A percentile compares a stretch with the other conserved stretches of the same genome.
These are phyloP conservation scores for Aphelocoma coerulescens DNA, from an alignment of 2,113 vertebrate species.

Conservation along the genomic window DNA sequence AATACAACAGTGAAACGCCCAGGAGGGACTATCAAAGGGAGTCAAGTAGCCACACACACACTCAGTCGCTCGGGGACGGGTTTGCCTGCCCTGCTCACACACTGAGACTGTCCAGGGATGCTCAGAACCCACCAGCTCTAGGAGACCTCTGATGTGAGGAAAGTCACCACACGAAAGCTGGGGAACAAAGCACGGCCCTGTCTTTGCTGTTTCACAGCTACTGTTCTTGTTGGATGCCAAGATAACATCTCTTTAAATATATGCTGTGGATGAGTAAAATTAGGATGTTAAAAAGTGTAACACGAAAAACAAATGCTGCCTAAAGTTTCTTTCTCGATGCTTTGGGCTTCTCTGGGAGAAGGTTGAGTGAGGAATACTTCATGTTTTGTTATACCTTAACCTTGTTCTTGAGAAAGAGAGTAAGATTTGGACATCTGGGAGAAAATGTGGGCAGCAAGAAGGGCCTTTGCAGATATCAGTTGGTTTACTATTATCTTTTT, in stretches of 20 bases:
- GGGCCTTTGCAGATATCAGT: not conserved
- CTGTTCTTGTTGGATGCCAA: not conserved
- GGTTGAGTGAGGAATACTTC: not conserved
- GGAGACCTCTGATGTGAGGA: not conserved
- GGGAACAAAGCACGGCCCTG: not conserved
- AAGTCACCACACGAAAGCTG: not conserved
- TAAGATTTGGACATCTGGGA: not conserved
- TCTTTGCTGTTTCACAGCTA: not conserved
- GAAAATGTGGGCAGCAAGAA: not conserved
- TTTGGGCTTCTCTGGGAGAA: not conserved
- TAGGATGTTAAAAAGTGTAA: not conserved
- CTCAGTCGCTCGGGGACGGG: accelerated
- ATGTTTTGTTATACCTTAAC: not conserved
- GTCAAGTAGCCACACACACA: conserved; percentile 32
- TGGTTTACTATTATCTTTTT: not conserved
- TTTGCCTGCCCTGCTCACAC: not conserved
- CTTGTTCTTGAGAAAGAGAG: not conserved
- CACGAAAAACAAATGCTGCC: not conserved
- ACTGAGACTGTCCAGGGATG: not conserved
- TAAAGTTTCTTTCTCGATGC: not conserved
- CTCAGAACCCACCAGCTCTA: not conserved
- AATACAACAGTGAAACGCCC: not conserved
- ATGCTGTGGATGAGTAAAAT: not conserved
- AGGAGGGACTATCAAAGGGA: not conserved
- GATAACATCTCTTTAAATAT: not conserved